These are phyloP conservation scores for Echinops telfairi DNA, from an alignment of 2,113 vertebrate species.

Conservation along the genomic window DNA sequence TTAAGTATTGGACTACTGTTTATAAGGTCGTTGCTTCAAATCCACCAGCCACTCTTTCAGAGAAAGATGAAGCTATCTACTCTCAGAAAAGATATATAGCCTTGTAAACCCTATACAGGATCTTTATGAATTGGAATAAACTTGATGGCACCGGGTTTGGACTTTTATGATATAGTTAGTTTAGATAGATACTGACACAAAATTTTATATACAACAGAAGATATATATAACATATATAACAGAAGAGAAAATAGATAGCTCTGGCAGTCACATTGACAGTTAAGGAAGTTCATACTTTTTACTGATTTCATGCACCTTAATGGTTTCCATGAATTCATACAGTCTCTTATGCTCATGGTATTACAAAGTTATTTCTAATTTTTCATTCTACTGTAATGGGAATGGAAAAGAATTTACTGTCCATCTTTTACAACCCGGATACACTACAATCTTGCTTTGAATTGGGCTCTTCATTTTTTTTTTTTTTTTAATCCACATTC, in stretches of 20 bases:
- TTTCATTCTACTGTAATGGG: background rate
- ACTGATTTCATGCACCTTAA: background rate
- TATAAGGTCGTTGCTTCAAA: no score
- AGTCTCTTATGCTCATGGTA: background rate
- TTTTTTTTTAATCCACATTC: conserved; percentile 12
- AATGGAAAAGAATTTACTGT: background rate
- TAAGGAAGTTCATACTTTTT: background rate
- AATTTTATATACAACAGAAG: no score
- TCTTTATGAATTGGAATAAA: no score
- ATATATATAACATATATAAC: no score
- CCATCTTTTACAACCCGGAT: background rate
- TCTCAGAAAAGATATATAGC: no score
- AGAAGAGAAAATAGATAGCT: conserved; percentile 7
- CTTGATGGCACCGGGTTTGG: background rate
- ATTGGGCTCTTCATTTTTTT: conserved; percentile 36
- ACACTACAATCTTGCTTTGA: background rate
- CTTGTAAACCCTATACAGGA: no score
- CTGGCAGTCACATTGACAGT: background rate
- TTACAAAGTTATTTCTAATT: conserved; percentile 29
- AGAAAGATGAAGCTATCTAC: no score
- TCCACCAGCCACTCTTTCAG: no score
- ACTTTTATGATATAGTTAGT: conserved; percentile 29
- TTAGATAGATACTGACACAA: background rate
- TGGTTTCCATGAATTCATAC: background rate
- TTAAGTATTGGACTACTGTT: no score